phyloP scores from a whole-genome alignment of 2,888 invertebrate genomes.

The Ennomos quercinarius region DNA sequence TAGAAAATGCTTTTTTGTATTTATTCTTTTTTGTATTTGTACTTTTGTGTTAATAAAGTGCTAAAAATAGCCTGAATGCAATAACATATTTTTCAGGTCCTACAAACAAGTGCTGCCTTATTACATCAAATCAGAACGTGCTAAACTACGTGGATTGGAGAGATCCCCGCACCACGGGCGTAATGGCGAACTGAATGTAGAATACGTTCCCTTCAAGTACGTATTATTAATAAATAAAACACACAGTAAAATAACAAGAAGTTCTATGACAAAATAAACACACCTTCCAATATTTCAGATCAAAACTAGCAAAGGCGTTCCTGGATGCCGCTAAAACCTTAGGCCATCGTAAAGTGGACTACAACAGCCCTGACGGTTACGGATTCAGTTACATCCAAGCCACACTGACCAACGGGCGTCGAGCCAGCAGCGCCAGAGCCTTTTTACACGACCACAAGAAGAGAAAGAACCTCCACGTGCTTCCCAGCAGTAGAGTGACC shows the following conservation, averaged over 20 bases:
- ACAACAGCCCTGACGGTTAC: slow-evolving; percentile 88
- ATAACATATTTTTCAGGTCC: slow-evolving; percentile 69
- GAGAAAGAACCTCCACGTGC: slow-evolving; percentile 85
- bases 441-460: slow-evolving; percentile 83
- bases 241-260: no score
- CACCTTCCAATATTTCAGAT: slow-evolving; percentile 53
- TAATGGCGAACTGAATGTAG: slow-evolving; percentile 86
- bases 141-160: slow-evolving; percentile 72
- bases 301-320: slow-evolving; percentile 87
- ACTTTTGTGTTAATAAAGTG: no score
- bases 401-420: slow-evolving; percentile 77
- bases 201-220: slow-evolving; percentile 86
- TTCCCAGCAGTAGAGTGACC: slow-evolving; percentile 82
- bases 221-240: slow-evolving; percentile 6
- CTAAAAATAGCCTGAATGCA: no score
- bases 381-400: slow-evolving; percentile 84
- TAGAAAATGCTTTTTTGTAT: no score
- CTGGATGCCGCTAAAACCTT: slow-evolving; percentile 87
- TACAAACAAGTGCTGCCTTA: slow-evolving; percentile 86
- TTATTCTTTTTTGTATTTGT: no score
- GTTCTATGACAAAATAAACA: no score
- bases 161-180: slow-evolving; percentile 85
- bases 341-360: slow-evolving; percentile 88
- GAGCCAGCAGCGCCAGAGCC: slow-evolving; percentile 85
- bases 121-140: slow-evolving; percentile 87